Percentiles rank a stretch among this genome's conserved stretches.
Evolutionary conservation across 1,140 invertebrate species (phyloP).

Genomic region (Grapholita molesta): DNA sequence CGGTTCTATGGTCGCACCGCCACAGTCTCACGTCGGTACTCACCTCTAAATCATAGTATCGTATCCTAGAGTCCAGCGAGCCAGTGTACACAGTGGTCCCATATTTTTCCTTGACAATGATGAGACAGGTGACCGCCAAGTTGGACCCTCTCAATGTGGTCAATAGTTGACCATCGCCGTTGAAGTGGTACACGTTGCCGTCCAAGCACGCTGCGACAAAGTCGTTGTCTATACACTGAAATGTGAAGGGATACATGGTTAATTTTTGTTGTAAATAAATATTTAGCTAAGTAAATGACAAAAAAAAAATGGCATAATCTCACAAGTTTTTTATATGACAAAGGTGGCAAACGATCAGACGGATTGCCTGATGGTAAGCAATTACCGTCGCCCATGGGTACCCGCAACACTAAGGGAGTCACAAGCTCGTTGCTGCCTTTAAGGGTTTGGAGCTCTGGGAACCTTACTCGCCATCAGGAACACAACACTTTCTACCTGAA

Average conservation of each 20-base stretch:
- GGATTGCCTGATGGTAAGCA: too few relatives aligned
- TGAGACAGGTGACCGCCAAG: conserved; percentile 80
- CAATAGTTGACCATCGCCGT: conserved; percentile 66
- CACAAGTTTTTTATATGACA: too few relatives aligned
- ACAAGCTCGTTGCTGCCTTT: too few relatives aligned
- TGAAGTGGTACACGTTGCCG: conserved; percentile 79
- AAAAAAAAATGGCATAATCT: too few relatives aligned
- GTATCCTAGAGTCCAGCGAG: conserved; percentile 79
- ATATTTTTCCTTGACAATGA: conserved; percentile 66
- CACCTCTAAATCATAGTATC: conserved; percentile 80
- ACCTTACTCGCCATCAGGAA: too few relatives aligned
- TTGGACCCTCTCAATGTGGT: conserved; percentile 71
- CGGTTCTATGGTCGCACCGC: too few relatives aligned
- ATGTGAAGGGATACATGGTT: conserved; percentile 22
- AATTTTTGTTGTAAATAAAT: neutral
- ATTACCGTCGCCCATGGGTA: too few relatives aligned
- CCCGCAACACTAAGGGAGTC: too few relatives aligned
- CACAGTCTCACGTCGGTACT: conserved; percentile 21
- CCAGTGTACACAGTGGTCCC: conserved; percentile 79
- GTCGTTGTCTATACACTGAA: conserved; percentile 69
- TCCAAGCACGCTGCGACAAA: conserved; percentile 77
- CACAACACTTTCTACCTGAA: too few relatives aligned
- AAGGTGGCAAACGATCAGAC: too few relatives aligned
- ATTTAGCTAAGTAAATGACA: too few relatives aligned
- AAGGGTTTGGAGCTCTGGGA: too few relatives aligned